Base-by-base conservation (phyloP, 2,888 invertebrate genomes). In the Eupeodes luniger region DNA sequence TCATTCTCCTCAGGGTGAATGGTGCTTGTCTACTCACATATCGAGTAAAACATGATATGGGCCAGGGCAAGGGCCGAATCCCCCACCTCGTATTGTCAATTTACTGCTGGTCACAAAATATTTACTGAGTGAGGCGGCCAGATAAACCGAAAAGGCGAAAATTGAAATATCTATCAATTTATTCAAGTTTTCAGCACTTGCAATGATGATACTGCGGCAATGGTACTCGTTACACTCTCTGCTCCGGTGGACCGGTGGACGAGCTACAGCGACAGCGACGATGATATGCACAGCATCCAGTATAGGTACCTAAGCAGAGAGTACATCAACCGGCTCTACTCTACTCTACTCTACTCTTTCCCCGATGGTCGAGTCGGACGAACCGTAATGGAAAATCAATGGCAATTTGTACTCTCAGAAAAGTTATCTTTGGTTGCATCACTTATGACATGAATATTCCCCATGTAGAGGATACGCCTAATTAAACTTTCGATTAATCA, bases 401-500 rank as follows among this genome's bases (percentile, higher is more conserved):
- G 82, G 79, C 86, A 86, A 86, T 86, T 86, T 82, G 82, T 86
- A 64, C 79, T 75, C 75, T 70, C 86, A n/a, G 75, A 79, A 81
- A 82, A 86, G 82, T 86, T 86, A 86, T 86, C 79, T 82, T 76
- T 86, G 86, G 82, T 82, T 82, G 75, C 86, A 82, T 82, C 86
- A 70, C 78, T 79, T 86, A 86, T 82, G 79, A 86, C 79, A 79
- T 86, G 86, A 79, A 76, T 86, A 82, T 86, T 51, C 64, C 69
- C 78, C 82, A 61, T 85, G 40, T 49, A 44, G 74, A 66, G 69
- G 86, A 88, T 89, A 89, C 62, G 89, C 85, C 85, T 89, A 89
- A 89, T 89, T 89, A 89, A 89, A 89, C 88, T 89, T 88, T 89
- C 89, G 85, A 89, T 89, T 89, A 89, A 89, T 89, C 89, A 89